Conservation (phyloP, 2,888 invertebrate genomes). For the Malacosoma neustria region DNA sequence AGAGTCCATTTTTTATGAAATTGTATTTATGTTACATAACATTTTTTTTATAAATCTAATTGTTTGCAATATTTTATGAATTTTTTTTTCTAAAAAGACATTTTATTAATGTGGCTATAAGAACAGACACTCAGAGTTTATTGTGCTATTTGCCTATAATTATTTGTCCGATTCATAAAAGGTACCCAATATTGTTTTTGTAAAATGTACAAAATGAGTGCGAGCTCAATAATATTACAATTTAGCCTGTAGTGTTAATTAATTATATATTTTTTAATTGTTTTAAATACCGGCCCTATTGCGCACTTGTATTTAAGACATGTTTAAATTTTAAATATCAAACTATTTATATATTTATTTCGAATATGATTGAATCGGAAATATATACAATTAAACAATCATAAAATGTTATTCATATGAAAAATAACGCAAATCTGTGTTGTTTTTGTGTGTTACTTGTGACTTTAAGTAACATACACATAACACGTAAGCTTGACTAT, state of each 20-base stretch:
- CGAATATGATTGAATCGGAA: too few relatives aligned
- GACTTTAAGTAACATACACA: too few relatives aligned
- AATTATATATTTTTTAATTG: conserved; percentile 27
- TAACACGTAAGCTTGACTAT: too few relatives aligned
- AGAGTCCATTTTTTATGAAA: not conserved
- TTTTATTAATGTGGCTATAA: conserved; percentile 23
- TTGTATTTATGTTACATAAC: not conserved
- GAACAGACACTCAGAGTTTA: conserved; percentile 18
- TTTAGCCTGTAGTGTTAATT: conserved; percentile 45
- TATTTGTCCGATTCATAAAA: conserved; percentile 34
- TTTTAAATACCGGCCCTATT: not conserved
- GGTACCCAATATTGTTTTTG: conserved; percentile 57
- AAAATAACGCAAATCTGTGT: too few relatives aligned
- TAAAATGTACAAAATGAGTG: conserved; percentile 71
- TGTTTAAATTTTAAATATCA: conserved; percentile 2
- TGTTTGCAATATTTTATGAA: conserved; percentile 8
- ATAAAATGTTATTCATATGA: too few relatives aligned
- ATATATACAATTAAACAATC: too few relatives aligned
- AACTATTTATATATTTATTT: conserved; percentile 4
- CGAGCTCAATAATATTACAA: conserved; percentile 63
- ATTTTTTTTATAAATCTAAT: not conserved
- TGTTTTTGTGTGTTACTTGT: too few relatives aligned
- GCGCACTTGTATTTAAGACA: not conserved
- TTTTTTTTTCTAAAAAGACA: conserved; percentile 35
- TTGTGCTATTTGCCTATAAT: conserved; percentile 50